A percentile compares a stretch with the other conserved stretches of the same genome.
Evolutionary conservation across 1,140 invertebrate species (phyloP).

Genomic region (Lordiphosa clarofinis): DNA sequence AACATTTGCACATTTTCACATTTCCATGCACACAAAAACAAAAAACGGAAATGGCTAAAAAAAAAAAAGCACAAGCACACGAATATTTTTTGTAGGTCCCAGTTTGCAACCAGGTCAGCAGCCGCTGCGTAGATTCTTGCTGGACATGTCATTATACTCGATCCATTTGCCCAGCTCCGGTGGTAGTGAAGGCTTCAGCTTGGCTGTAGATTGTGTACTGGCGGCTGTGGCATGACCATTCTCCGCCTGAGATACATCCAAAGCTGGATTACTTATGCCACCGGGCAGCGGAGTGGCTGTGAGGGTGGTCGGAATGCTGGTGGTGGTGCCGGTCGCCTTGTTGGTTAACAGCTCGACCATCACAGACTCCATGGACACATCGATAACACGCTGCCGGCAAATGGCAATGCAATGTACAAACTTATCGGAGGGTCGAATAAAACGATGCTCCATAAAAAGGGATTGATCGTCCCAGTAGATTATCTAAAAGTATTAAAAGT

Average conservation of each 20-base stretch:
- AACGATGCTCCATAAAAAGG: conserved; percentile 92
- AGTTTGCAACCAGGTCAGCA: conserved; percentile 51
- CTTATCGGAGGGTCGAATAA: conserved; percentile 87
- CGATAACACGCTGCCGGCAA: conserved; percentile 87
- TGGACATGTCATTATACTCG: conserved; percentile 86
- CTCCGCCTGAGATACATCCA: conserved; percentile 53
- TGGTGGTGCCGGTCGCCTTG: conserved; percentile 38
- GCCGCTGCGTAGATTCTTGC: conserved; percentile 81
- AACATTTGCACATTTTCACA: conserved; percentile 21
- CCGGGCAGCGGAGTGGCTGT: conserved; percentile 4
- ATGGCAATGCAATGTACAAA: conserved; percentile 91
- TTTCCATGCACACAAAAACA: conserved; percentile 19
- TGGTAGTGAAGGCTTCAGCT: conserved; percentile 83
- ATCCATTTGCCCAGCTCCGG: conserved; percentile 84
- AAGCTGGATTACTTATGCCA: conserved; percentile 35
- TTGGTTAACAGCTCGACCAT: conserved; percentile 61
- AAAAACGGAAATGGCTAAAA: conserved; percentile 2
- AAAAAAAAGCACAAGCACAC: conserved; percentile 7
- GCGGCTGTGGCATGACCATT: conserved; percentile 58
- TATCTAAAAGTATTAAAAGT: conserved; percentile 79
- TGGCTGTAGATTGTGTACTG: conserved; percentile 27
- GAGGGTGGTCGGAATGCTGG: background rate
- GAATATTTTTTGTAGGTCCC: conserved; percentile 5
- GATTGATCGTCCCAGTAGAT: conserved; percentile 92
- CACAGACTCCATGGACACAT: conserved; percentile 83